Percentiles rank a stretch among this genome's conserved stretches.
phyloP scores from a whole-genome alignment of 92 coral and sea anemone species.

The Bergia puertoricense region DNA sequence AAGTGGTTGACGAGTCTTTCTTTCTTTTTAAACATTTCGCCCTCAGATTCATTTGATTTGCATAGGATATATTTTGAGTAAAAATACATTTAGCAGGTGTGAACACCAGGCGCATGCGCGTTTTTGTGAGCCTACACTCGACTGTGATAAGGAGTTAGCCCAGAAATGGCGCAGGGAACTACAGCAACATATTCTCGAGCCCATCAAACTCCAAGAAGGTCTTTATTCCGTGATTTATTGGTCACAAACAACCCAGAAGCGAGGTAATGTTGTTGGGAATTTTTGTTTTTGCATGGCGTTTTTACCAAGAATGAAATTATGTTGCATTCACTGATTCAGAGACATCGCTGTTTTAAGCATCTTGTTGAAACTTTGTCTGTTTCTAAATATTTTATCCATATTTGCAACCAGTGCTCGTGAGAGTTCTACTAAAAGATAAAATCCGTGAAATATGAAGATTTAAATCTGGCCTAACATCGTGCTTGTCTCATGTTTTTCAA shows the following conservation, averaged over 20 bases:
- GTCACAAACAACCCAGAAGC: conserved; percentile 41
- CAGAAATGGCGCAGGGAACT: conserved; percentile 20
- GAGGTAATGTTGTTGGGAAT: conserved; percentile 7
- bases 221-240: conserved; percentile 36
- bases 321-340: neutral
- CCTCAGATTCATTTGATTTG: neutral
- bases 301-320: neutral
- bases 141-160: neutral
- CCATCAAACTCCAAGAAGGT: conserved; percentile 14
- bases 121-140: neutral
- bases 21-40: neutral
- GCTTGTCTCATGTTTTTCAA: neutral
- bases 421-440: neutral
- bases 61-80: neutral
- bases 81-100: conserved; percentile 19
- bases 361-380: neutral
- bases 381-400: too few species aligned
- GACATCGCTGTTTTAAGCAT: neutral
- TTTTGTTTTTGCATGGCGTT: neutral
- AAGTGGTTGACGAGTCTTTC: neutral
- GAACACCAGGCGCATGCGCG: neutral
- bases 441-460: neutral
- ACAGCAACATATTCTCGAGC: neutral
- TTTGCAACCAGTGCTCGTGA: neutral
- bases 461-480: neutral